Evolutionary conservation across 2,113 vertebrate species (phyloP).

Genomic region (Poeciliopsis retropinna): DNA sequence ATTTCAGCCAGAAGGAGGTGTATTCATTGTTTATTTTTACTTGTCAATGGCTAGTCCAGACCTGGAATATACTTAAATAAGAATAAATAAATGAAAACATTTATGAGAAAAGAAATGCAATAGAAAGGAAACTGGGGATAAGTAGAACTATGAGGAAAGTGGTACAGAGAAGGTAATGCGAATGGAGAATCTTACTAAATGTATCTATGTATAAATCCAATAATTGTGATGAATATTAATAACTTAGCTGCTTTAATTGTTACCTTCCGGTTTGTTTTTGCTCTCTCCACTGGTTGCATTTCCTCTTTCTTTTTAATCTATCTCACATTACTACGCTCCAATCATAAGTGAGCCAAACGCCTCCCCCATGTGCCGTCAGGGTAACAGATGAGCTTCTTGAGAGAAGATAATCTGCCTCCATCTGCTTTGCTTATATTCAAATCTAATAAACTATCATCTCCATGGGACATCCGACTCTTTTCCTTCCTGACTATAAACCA

Average conservation of each 20-base stretch:
- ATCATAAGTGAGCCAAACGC: slow-evolving; percentile 9
- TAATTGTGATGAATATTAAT: neutral
- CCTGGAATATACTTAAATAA: no score
- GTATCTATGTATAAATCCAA: neutral
- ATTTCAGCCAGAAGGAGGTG: no score
- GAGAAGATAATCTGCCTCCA: slow-evolving; percentile 17
- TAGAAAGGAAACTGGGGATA: neutral
- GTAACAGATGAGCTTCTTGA: slow-evolving; percentile 21
- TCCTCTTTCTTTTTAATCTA: slow-evolving; percentile 5
- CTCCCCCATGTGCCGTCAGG: neutral
- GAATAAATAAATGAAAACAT: neutral
- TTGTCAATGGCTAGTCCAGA: no score
- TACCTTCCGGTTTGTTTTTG: neutral
- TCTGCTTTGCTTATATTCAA: slow-evolving; percentile 37
- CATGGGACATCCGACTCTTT: neutral
- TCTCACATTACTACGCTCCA: neutral
- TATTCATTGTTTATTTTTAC: no score
- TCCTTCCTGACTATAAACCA: neutral
- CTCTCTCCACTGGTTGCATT: slow-evolving; percentile 19
- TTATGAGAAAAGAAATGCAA: neutral
- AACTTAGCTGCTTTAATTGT: slow-evolving; percentile 18
- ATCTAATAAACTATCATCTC: slow-evolving; percentile 28
- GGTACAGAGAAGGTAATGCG: neutral
- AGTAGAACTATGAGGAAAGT: neutral
- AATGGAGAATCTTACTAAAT: neutral